Conservation (phyloP, 2,888 invertebrate genomes). For the Graphium colonna region DNA sequence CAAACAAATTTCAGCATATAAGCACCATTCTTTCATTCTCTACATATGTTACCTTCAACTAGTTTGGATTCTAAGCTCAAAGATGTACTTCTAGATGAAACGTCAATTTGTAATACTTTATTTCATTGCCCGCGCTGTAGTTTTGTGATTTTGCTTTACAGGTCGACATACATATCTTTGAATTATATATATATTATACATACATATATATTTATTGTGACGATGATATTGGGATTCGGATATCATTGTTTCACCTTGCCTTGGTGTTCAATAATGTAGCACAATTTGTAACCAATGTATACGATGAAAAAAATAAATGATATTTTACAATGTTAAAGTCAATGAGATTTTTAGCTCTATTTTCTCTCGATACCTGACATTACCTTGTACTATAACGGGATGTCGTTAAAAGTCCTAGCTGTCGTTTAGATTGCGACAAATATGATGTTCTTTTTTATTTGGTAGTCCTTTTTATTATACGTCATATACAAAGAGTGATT, state of each 20-base stretch:
- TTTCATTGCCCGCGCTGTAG: conserved; percentile 49
- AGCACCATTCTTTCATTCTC: conserved; percentile 41
- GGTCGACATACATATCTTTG: conserved; percentile 75
- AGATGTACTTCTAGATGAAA: conserved; percentile 62
- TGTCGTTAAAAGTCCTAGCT: conserved; percentile 48
- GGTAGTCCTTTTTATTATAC: conserved; percentile 43
- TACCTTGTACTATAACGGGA: conserved; percentile 69
- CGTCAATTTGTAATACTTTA: conserved; percentile 60
- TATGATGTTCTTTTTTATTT: conserved; percentile 34
- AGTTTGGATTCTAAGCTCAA: conserved; percentile 63
- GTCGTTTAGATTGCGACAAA: conserved; percentile 24
- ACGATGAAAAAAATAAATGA: conserved; percentile 69
- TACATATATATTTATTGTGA: conserved; percentile 37
- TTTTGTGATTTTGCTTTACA: conserved; percentile 68
- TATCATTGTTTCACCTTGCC: conserved; percentile 71
- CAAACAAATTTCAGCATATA: conserved; percentile 37
- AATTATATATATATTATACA: conserved; percentile 54
- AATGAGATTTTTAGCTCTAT: conserved; percentile 75
- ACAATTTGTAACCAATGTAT: conserved; percentile 79
- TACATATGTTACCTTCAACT: conserved; percentile 55
- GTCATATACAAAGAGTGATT: conserved; percentile 33
- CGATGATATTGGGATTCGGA: conserved; percentile 49
- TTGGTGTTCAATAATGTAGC: conserved; percentile 76
- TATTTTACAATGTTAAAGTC: conserved; percentile 76
- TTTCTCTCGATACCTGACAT: conserved; percentile 69